Percentiles rank a stretch among this genome's conserved stretches.
Evolutionary conservation across 2,797 vertebrate species (phyloP).

Genomic region (Peromyscus nudipes): DNA sequence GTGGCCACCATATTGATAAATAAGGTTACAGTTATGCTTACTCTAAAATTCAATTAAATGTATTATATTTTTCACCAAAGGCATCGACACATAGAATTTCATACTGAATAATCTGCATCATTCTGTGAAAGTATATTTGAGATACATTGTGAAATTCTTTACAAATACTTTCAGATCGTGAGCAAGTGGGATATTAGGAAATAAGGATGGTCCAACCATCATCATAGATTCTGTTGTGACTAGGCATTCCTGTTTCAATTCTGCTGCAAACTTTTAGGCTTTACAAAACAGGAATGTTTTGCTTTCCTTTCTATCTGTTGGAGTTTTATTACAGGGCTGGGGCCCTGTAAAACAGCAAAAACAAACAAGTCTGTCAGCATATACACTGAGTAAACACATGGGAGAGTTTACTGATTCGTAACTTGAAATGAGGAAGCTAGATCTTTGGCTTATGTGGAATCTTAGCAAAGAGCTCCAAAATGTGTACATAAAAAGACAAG

Average conservation of each 20-base stretch:
- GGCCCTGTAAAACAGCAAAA: not conserved
- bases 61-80: not conserved
- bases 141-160: not conserved
- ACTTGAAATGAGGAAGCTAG: not conserved
- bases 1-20: not conserved
- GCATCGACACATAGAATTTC: not conserved
- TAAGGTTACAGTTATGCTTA: not conserved
- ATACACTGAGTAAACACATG: not conserved
- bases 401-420: not conserved
- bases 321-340: not conserved
- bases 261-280: not conserved
- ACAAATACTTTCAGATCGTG: constrained; percentile 14
- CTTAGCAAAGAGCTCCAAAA: not conserved
- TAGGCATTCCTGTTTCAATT: constrained; percentile 14
- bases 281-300: not conserved
- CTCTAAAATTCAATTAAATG: not conserved
- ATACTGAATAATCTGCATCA: not conserved
- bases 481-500: not conserved
- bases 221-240: not conserved
- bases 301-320: not conserved
- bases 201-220: not conserved
- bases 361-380: not conserved
- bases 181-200: not conserved
- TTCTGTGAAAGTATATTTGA: not conserved
- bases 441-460: not conserved